Evolutionary conservation across 2,888 invertebrate genomes (phyloP).

Genomic region (Linyphia triangularis): DNA sequence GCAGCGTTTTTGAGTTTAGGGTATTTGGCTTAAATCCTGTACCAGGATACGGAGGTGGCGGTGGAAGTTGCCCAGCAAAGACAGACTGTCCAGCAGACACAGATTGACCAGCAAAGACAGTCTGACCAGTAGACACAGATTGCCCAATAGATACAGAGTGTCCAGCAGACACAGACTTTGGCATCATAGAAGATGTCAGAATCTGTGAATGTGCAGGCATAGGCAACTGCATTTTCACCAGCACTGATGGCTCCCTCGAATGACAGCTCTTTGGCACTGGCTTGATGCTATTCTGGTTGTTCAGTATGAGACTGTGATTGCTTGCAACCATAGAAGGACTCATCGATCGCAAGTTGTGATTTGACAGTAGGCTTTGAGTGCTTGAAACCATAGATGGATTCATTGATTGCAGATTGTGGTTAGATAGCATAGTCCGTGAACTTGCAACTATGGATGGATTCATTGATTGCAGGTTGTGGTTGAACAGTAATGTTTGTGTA

Average conservation of each 20-base stretch:
- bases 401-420: not conserved
- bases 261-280: constrained; percentile 52
- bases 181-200: constrained; percentile 50
- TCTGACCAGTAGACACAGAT: too few relatives aligned
- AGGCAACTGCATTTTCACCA: constrained; percentile 57
- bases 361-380: not conserved
- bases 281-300: not conserved
- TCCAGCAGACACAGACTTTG: constrained; percentile 25
- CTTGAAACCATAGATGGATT: not conserved
- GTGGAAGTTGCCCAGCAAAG: constrained; percentile 28
- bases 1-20: constrained; percentile 80
- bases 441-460: constrained; percentile 34
- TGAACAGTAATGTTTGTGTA: constrained; percentile 35
- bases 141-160: too few relatives aligned
- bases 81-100: too few relatives aligned
- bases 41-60: constrained; percentile 56
- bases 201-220: constrained; percentile 61
- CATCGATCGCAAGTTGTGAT: not conserved
- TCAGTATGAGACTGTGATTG: not conserved
- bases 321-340: not conserved
- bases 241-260: constrained; percentile 24
- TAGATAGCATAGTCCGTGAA: constrained; percentile 28
- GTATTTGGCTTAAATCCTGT: constrained; percentile 58
- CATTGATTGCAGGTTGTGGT: constrained; percentile 30
- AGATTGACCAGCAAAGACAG: too few relatives aligned